A percentile compares a stretch with the other conserved stretches of the same genome.
Evolutionary conservation across 2,888 invertebrate genomes (phyloP).

Genomic region (Drosophila merina): DNA sequence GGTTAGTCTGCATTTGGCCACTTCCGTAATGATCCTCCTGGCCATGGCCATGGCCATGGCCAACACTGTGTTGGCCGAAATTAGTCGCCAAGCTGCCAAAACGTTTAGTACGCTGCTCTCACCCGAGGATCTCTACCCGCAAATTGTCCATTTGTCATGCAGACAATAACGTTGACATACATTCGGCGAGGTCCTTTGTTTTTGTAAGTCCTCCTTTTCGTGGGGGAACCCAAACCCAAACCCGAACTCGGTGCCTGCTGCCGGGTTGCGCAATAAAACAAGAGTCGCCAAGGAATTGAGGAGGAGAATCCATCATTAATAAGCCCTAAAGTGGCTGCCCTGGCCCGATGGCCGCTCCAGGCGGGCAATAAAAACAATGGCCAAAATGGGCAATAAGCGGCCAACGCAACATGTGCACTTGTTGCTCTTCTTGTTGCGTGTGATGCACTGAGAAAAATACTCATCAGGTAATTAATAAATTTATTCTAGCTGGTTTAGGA

Average conservation of each 20-base stretch:
- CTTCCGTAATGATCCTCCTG: slow-evolving; percentile 13
- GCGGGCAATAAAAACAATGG: slow-evolving; percentile 76
- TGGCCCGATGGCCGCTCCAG: slow-evolving; percentile 54
- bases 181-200: slow-evolving; percentile 81
- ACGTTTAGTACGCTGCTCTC: slow-evolving; percentile 71
- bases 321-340: slow-evolving; percentile 81
- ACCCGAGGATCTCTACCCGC: slow-evolving; percentile 28
- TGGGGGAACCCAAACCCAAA: neutral
- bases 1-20: neutral
- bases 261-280: slow-evolving; percentile 73
- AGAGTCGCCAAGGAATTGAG: slow-evolving; percentile 65
- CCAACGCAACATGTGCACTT: slow-evolving; percentile 63
- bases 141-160: slow-evolving; percentile 82
- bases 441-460: neutral
- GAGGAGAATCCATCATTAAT: slow-evolving; percentile 81
- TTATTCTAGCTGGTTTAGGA: neutral
- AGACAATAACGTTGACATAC: slow-evolving; percentile 81
- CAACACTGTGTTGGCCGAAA: slow-evolving; percentile 60
- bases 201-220: slow-evolving; percentile 33
- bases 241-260: slow-evolving; percentile 15
- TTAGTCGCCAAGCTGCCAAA: slow-evolving; percentile 77
- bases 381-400: slow-evolving; percentile 79
- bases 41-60: slow-evolving; percentile 25
- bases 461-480: neutral
- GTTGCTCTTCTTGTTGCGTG: slow-evolving; percentile 48